Percentiles rank a stretch among this genome's conserved stretches.
phyloP scores from a whole-genome alignment of 1,140 invertebrate genomes.

The Saccostrea cuccullata region DNA sequence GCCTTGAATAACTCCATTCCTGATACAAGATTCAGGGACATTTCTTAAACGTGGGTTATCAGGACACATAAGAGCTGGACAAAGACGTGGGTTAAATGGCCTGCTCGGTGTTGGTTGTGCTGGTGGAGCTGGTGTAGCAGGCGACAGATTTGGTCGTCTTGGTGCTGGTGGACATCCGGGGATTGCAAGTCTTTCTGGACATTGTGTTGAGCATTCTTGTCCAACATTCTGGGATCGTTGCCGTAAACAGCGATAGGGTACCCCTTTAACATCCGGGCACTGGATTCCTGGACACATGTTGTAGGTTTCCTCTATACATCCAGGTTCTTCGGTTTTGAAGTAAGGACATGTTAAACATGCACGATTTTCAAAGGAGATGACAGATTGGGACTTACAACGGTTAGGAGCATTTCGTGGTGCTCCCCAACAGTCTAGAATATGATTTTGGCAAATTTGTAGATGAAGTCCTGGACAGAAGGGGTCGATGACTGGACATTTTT shows the following conservation, averaged over 20 bases:
- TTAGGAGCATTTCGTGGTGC: slow-evolving; percentile 2
- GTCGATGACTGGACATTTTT: neutral
- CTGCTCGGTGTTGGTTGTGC: neutral
- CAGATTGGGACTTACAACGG: neutral
- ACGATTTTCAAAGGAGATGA: neutral
- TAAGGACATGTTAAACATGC: slow-evolving; percentile 23
- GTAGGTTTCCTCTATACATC: slow-evolving; percentile 15
- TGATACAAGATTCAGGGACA: neutral
- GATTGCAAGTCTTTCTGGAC: neutral
- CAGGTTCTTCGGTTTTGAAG: neutral
- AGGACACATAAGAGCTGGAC: slow-evolving; percentile 23
- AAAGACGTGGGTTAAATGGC: neutral
- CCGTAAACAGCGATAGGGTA: slow-evolving; percentile 3
- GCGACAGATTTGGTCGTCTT: neutral
- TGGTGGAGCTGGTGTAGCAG: neutral
- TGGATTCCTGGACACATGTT: slow-evolving; percentile 14
- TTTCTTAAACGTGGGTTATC: neutral
- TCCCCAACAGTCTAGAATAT: slow-evolving; percentile 16
- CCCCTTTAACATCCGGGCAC: neutral
- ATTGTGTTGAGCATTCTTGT: neutral
- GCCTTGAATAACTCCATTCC: neutral
- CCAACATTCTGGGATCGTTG: neutral
- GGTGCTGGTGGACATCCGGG: slow-evolving; percentile 11
- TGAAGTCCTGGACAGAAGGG: slow-evolving; percentile 4
- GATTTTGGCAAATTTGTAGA: slow-evolving; percentile 1